phyloP scores from a whole-genome alignment of 2,113 vertebrate genomes.

The Bos indicus region DNA sequence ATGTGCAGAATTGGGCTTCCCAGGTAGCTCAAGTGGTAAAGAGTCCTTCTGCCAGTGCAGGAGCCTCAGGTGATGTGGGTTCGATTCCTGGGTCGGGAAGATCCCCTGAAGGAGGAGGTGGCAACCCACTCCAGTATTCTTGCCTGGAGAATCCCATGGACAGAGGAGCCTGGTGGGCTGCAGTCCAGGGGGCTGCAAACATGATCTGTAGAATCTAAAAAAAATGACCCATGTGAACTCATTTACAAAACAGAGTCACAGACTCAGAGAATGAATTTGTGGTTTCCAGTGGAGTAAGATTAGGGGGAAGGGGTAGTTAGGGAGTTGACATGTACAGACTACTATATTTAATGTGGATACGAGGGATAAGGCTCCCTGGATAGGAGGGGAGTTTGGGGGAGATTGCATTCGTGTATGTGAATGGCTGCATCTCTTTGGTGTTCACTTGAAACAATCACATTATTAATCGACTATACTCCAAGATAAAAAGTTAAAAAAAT shows the following conservation, averaged over 20 bases:
- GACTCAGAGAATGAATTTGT: background rate
- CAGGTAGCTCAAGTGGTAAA: background rate
- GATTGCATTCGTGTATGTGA: fast-evolving
- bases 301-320: background rate
- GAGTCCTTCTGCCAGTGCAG: background rate
- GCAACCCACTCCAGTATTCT: fast-evolving
- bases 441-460: background rate
- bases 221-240: background rate
- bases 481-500: background rate
- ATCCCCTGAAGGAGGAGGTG: background rate
- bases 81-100: background rate
- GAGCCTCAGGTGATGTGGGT: background rate
- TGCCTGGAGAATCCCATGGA: background rate
- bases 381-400: background rate
- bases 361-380: background rate
- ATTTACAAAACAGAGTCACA: background rate
- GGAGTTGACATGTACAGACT: background rate
- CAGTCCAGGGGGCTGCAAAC: background rate
- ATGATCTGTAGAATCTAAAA: background rate
- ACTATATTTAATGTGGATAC: background rate
- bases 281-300: background rate
- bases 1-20: background rate
- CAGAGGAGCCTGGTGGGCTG: background rate
- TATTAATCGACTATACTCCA: background rate
- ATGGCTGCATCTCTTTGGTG: background rate